These are phyloP conservation scores for Sebastes aleutianus DNA, from an alignment of 2,797 vertebrate genomes.

Conservation along the genomic window DNA sequence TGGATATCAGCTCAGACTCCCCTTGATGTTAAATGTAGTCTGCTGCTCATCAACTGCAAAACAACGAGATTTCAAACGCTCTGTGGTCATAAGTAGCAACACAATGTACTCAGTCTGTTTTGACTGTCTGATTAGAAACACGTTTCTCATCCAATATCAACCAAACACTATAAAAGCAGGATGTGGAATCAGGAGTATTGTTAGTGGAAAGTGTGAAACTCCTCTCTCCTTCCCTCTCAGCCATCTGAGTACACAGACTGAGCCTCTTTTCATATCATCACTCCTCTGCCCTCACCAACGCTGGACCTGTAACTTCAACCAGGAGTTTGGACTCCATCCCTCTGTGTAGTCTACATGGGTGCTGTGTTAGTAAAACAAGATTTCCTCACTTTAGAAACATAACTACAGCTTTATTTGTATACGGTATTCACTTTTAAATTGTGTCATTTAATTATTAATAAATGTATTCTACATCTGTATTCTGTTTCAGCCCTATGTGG, in stretches of 20 bases:
- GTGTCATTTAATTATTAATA: constrained; percentile 44
- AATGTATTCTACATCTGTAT: constrained; percentile 39
- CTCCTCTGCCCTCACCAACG: constrained; percentile 10
- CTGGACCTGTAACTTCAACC: constrained; percentile 13
- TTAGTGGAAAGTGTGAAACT: constrained; percentile 54
- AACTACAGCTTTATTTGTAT: constrained; percentile 39
- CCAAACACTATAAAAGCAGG: constrained; percentile 1
- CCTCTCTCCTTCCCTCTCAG: constrained; percentile 13
- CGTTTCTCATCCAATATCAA: constrained; percentile 45
- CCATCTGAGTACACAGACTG: constrained; percentile 27
- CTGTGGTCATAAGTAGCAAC: constrained; percentile 21
- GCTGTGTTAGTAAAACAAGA: constrained; percentile 20
- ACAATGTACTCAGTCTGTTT: constrained; percentile 39
- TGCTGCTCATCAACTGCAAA: constrained; percentile 14
- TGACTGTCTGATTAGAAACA: constrained; percentile 56
- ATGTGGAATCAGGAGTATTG: constrained; percentile 6
- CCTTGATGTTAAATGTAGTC: not conserved
- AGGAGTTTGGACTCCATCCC: constrained; percentile 20
- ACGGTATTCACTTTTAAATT: constrained; percentile 15
- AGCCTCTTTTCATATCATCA: constrained; percentile 12
- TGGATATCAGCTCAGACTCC: not conserved
- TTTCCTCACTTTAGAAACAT: not conserved
- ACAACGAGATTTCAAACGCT: not conserved
- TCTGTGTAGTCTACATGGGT: constrained; percentile 42
- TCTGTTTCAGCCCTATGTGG: not conserved